phyloP scores from a whole-genome alignment of 2,113 vertebrate species.

The Elaphurus davidianus region DNA sequence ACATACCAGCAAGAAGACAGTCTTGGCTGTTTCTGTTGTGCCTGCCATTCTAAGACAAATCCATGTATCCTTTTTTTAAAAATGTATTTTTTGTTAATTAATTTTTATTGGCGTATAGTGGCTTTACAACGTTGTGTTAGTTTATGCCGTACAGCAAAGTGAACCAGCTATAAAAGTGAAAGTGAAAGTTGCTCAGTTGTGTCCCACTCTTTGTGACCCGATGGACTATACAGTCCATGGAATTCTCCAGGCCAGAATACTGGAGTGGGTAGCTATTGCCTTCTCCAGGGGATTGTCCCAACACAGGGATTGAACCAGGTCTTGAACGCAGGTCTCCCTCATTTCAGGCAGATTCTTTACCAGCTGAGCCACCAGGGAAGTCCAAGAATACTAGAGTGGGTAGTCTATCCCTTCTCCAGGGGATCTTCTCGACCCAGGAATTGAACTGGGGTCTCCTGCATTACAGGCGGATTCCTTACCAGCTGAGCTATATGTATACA shows the following conservation, averaged over 20 bases:
- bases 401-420: background rate
- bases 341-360: background rate
- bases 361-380: background rate
- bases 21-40: background rate
- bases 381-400: background rate
- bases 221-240: background rate
- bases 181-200: background rate
- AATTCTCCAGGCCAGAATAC: background rate
- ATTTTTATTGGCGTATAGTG: background rate
- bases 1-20: background rate
- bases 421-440: background rate
- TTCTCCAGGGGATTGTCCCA: background rate
- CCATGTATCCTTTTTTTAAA: background rate
- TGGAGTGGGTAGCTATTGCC: background rate
- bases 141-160: background rate
- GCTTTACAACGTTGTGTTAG: background rate
- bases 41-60: background rate
- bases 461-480: background rate
- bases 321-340: background rate
- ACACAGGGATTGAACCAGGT: background rate
- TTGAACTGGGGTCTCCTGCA: background rate
- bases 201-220: background rate
- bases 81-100: background rate
- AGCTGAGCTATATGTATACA: background rate
- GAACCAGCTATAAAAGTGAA: background rate